These are phyloP conservation scores for Stomatorhinus walkeri DNA, from an alignment of 2,797 vertebrate species.

Conservation along the genomic window DNA sequence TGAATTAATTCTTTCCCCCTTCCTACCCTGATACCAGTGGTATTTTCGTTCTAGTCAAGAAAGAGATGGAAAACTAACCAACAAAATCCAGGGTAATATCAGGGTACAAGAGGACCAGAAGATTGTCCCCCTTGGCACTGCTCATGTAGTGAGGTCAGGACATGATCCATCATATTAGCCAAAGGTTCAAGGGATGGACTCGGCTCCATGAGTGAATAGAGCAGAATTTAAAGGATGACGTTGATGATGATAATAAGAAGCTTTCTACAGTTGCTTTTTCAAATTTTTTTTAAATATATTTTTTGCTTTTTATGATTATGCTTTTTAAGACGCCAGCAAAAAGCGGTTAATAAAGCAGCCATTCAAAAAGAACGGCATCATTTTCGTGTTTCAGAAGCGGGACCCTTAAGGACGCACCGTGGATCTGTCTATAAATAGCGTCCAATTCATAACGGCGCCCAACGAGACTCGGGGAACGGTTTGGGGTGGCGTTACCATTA, in stretches of 20 bases:
- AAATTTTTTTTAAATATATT: too few species aligned
- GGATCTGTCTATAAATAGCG: not conserved
- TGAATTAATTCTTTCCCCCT: not conserved
- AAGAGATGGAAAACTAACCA: not conserved
- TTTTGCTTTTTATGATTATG: not conserved
- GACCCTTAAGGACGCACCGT: not conserved
- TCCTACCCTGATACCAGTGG: not conserved
- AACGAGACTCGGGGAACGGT: not conserved
- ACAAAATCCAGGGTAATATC: not conserved
- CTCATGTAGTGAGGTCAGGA: not conserved
- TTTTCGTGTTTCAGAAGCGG: not conserved
- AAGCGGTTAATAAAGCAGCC: not conserved
- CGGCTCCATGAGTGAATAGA: not conserved
- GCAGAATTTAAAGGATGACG: not conserved
- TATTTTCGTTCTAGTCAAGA: not conserved
- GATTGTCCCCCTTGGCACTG: not conserved
- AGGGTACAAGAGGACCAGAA: not conserved
- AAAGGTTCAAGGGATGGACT: not conserved
- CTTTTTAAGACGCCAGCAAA: not conserved
- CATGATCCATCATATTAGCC: not conserved
- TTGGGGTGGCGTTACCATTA: not conserved
- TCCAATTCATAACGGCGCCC: not conserved
- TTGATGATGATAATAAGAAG: not conserved
- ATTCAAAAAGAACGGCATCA: not conserved
- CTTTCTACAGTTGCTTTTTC: not conserved